Evolutionary conservation across 2,113 vertebrate genomes (phyloP), one percentile per base, ranked within the genome.

Genomic region (Elephantulus edwardii): DNA sequence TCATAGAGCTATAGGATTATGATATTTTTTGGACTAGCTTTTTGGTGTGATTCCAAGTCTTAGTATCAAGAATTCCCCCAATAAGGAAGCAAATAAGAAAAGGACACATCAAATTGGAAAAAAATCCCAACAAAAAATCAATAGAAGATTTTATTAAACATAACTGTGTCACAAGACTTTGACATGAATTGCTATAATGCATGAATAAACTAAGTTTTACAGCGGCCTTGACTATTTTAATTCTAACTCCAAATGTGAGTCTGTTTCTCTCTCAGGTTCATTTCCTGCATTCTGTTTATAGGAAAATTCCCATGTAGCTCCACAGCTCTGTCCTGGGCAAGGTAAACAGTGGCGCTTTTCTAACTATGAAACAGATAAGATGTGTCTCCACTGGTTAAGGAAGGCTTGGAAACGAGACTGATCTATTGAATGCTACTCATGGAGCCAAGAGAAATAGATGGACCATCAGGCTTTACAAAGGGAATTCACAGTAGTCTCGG

Each of bases 391-490:
- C 6, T 10, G 12, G 83, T 82, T 89, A 82, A 70, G 60, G 16
- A 42, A 58, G 30, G 28, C 68, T 89, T 71, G 89, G 88, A 85
- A 86, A 87, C 62, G n/a, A 78, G 94, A 85, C 19, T 11, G 56
- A 12, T 83, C 86, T 81, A 40, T 50, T 88, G 54, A 86, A 78
- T 78, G 86, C 40, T 7, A 6, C 11, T 7, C 50, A 8, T 2
- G 0, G 56, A 84, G 95, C 95, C 94, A 92, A 94, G 52, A 93
- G 91, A 90, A 95, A 92, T 72, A 96, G 84, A 95, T 44, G 78
- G 86, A 79, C 74, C 78, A 77, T 26, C 16, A 40, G 17, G 66
- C 26, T 92, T 95, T 56, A 87, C 89, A 94, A 93, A 96, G 84
- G 84, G 93, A 85, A 93, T 85, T 94, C 94, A 90, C 94, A 42